Conservation (phyloP, 2,888 invertebrate genomes). For the Agrotis exclamationis region DNA sequence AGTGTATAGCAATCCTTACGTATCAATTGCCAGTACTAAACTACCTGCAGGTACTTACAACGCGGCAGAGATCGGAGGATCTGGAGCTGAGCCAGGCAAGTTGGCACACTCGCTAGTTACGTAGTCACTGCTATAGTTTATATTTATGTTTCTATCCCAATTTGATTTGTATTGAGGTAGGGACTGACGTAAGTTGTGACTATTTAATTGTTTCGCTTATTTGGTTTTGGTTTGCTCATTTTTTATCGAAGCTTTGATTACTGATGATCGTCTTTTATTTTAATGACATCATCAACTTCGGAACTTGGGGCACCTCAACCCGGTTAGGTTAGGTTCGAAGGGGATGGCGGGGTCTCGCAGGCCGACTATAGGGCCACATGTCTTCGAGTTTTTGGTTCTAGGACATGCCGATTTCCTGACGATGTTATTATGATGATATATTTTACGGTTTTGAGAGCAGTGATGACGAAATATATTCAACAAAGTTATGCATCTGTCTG, state of each 20-base stretch:
- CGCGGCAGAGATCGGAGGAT: constrained; percentile 45
- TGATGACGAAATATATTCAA: too few species aligned
- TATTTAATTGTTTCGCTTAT: constrained; percentile 17
- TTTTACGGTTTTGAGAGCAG: too few species aligned
- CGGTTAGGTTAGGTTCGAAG: too few species aligned
- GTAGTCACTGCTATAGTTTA: constrained; percentile 33
- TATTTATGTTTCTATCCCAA: constrained; percentile 7
- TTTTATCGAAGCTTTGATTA: neutral
- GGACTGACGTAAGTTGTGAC: constrained; percentile 17
- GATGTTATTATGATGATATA: too few species aligned
- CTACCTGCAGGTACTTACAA: constrained; percentile 35
- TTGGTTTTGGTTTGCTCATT: neutral
- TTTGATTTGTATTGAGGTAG: constrained; percentile 42
- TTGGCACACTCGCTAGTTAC: constrained; percentile 46
- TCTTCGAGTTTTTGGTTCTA: too few species aligned
- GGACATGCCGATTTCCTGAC: too few species aligned
- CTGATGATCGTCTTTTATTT: neutral
- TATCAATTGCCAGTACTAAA: constrained; percentile 37
- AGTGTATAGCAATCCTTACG: neutral
- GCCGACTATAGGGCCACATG: too few species aligned
- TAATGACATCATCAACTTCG: neutral
- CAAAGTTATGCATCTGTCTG: too few species aligned
- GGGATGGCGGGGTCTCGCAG: too few species aligned
- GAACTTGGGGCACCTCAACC: too few species aligned
- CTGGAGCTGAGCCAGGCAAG: constrained; percentile 49